Base-by-base conservation (phyloP, 2,113 vertebrate genomes). In the Lichenostomus cassidix region DNA sequence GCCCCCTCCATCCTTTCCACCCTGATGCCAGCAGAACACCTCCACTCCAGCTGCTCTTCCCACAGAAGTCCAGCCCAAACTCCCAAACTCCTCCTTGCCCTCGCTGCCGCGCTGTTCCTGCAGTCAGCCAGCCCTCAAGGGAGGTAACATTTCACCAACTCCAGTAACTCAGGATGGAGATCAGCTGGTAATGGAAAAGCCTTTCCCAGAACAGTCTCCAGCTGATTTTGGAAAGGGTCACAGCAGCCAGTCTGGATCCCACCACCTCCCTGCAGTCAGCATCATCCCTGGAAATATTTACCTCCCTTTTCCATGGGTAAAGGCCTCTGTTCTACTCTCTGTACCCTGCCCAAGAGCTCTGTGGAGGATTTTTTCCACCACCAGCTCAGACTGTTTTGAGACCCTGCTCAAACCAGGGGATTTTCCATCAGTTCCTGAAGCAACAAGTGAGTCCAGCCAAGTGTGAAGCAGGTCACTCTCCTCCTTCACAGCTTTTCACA, bases 91-190 rank as follows among this genome's bases (percentile, higher is more conserved):
- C 68, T 84, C 33, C 85, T 55, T 80, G 60, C 68, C 56, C 39
- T 2, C 0, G 0, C 68, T 55, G 52, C 25, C 39, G 31, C 25
- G 22, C 15, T 3, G 2, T 37, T 53, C 53, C 67, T 39, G 24
- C 46, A 59, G 27, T 9, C 62, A 50, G 19, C 37, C 33, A 65
- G 28, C 74, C 53, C 93, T 28, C 27, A 4, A 21, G 33, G 47
- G 29, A 83, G 10, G 27, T 10, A 37, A 37, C 15, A 4, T 37
- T 77, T 63, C 60, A 37, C 81, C 1, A 4, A 5, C 11, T 37
- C 27, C 1, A 33, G 2, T 11, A 47, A 47, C 28, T 82, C 42
- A 27, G 73, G 29, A 65, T 3, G 1, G 50, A 90, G 46, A 55
- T 9, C 15, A 24, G 33, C 29, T 62, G 19, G 29, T 47, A 39